These are phyloP conservation scores for Bombus soroeensis DNA, from an alignment of 1,140 invertebrate species.

Conservation along the genomic window DNA sequence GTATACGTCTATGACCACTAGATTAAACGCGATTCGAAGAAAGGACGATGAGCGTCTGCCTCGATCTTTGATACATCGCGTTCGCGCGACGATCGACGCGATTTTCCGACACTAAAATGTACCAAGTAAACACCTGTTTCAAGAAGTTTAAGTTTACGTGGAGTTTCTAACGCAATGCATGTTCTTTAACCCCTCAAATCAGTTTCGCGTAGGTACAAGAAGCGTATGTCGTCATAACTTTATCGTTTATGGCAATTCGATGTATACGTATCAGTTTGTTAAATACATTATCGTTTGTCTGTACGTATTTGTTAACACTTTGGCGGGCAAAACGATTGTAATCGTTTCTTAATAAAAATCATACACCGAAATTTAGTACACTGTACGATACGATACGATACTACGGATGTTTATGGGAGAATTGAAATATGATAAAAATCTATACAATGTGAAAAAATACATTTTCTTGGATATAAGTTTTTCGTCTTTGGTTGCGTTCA, in stretches of 20 bases:
- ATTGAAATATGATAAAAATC: too few species aligned
- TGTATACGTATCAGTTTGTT: neutral
- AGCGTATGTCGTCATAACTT: neutral
- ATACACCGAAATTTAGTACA: neutral
- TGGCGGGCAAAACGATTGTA: neutral
- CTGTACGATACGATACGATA: neutral
- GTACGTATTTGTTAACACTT: neutral
- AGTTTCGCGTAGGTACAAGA: too few species aligned
- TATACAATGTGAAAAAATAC: too few species aligned
- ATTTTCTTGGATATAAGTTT: too few species aligned
- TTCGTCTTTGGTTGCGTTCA: neutral
- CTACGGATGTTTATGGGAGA: neutral
- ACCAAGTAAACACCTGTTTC: too few species aligned
- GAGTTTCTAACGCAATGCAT: neutral
- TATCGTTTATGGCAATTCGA: neutral
- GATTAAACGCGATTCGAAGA: slow-evolving; percentile 53
- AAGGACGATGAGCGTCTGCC: neutral
- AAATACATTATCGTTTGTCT: neutral
- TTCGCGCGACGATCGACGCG: neutral
- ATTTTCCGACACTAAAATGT: neutral
- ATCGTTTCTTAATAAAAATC: neutral
- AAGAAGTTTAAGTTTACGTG: too few species aligned
- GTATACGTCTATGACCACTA: slow-evolving; percentile 64
- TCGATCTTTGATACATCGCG: slow-evolving; percentile 1
- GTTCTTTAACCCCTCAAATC: neutral